phyloP scores from a whole-genome alignment of 1,140 invertebrate genomes.

The Nasonia giraulti region DNA sequence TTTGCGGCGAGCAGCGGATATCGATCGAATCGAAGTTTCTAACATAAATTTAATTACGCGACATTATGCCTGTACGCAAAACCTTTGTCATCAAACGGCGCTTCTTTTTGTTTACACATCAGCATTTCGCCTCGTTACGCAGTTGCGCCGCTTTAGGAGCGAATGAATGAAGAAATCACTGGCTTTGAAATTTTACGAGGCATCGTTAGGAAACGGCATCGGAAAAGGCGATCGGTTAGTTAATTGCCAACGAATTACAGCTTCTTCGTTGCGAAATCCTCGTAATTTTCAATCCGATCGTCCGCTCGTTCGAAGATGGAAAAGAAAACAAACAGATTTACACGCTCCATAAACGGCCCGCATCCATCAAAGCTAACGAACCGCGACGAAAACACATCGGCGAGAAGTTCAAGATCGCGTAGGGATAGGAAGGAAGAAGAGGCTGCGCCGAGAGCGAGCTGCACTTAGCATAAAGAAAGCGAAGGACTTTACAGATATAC shows the following conservation, averaged over 20 bases:
- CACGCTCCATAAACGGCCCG: too few species aligned
- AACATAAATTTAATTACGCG: too few species aligned
- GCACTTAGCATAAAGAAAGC: too few species aligned
- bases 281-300: too few species aligned
- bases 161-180: conserved; percentile 18
- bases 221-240: neutral
- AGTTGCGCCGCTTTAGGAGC: neutral
- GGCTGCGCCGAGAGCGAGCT: too few species aligned
- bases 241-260: neutral
- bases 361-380: too few species aligned
- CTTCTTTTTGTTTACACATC: neutral
- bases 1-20: too few species aligned
- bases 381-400: neutral
- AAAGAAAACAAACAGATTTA: too few species aligned
- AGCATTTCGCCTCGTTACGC: neutral
- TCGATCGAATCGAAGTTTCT: too few species aligned
- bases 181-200: conserved; percentile 6
- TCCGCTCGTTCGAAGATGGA: too few species aligned
- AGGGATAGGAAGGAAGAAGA: neutral
- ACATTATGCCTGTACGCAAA: too few species aligned
- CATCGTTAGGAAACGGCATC: neutral
- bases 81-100: neutral
- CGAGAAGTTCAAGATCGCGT: neutral
- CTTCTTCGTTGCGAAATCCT: too few species aligned
- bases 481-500: conserved; percentile 17